These are phyloP conservation scores for Caenorhabditis briggsae DNA, from an alignment of 1,140 invertebrate genomes.

Conservation along the genomic window DNA sequence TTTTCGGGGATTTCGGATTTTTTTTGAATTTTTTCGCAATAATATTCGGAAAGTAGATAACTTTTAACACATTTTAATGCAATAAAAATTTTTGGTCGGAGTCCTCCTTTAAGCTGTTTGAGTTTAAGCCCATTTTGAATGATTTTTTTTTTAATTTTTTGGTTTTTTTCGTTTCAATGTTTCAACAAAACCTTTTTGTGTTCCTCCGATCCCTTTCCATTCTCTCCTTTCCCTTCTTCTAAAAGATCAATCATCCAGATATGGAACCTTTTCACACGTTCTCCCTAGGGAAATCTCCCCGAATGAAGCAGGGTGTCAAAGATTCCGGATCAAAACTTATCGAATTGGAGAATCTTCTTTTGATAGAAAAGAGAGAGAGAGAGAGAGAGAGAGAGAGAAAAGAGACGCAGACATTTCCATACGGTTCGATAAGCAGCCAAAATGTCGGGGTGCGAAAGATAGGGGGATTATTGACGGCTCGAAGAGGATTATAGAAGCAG, in stretches of 20 bases:
- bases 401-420: constrained; percentile 6
- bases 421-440: constrained; percentile 37
- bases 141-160: no score
- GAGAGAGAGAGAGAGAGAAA: constrained; percentile 11
- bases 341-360: constrained; percentile 1
- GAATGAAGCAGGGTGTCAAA: not conserved
- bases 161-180: no score
- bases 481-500: not conserved
- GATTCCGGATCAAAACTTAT: constrained; percentile 1
- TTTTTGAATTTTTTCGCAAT: no score
- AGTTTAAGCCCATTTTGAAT: no score
- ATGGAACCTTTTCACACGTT: not conserved
- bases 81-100: no score
- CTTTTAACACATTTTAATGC: no score
- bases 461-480: constrained; percentile 17
- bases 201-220: no score
- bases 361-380: not conserved
- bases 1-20: no score
- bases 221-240: not conserved
- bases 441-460: not conserved
- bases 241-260: constrained; percentile 28
- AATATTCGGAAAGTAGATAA: no score
- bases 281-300: not conserved
- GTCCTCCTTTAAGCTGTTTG: no score
- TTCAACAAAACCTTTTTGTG: not conserved